Evolutionary conservation across 1,140 invertebrate genomes (phyloP).

Genomic region (Drosophila persimilis): DNA sequence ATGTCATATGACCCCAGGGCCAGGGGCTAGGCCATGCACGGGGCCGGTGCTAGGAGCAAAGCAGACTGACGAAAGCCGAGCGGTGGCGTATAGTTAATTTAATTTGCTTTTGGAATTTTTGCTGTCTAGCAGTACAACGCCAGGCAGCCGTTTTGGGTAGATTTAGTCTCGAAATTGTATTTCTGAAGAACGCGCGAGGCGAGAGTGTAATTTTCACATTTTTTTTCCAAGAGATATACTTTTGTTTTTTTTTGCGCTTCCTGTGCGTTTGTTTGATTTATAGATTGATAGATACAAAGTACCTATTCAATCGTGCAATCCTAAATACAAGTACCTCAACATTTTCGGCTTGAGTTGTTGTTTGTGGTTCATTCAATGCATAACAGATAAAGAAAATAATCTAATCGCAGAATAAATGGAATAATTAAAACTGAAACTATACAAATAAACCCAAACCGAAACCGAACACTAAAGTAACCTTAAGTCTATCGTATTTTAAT

Average conservation of each 20-base stretch:
- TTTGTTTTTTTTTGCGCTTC: background rate
- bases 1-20: conserved; percentile 55
- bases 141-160: conserved; percentile 36
- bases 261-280: conserved; percentile 46
- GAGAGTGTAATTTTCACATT: background rate
- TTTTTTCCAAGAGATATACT: too few relatives aligned
- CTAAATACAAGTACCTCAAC: background rate
- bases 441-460: conserved; percentile 28
- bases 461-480: conserved; percentile 66
- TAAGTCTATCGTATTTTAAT: conserved; percentile 72
- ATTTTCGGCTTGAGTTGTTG: conserved; percentile 58
- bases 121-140: conserved; percentile 45
- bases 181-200: conserved; percentile 61
- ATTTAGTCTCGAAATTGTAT: conserved; percentile 70
- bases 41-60: conserved; percentile 31
- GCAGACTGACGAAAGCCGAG: conserved; percentile 30
- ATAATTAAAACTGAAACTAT: conserved; percentile 29
- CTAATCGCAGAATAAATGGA: conserved; percentile 28
- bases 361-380: conserved; percentile 64
- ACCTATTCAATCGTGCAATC: background rate
- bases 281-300: background rate
- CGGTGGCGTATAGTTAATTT: conserved; percentile 75
- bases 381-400: conserved; percentile 35
- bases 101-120: conserved; percentile 65
- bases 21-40: background rate